Percentiles rank a stretch among this genome's conserved stretches.
These are phyloP conservation scores for Calephelis virginiensis DNA, from an alignment of 1,140 invertebrate species.

Conservation along the genomic window DNA sequence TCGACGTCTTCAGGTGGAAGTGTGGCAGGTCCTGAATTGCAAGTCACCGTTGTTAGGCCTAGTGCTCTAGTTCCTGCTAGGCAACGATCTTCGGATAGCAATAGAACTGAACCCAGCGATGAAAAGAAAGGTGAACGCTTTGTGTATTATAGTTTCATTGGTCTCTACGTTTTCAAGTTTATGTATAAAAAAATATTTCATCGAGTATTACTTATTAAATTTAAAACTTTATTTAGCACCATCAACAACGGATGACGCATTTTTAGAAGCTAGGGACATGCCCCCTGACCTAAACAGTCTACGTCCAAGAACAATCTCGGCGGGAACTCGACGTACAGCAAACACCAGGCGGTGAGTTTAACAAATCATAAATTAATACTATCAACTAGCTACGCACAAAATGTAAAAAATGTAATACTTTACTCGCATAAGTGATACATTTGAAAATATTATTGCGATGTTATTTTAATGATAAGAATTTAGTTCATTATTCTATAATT, in stretches of 20 bases:
- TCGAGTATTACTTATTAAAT: not conserved
- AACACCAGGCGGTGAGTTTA: slow-evolving; percentile 60
- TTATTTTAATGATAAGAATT: no score
- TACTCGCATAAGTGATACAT: no score
- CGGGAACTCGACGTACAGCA: slow-evolving; percentile 59
- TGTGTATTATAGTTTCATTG: not conserved
- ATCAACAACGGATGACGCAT: slow-evolving; percentile 77
- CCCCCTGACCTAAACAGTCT: slow-evolving; percentile 50
- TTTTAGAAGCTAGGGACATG: slow-evolving; percentile 60
- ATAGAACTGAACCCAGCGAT: slow-evolving; percentile 68
- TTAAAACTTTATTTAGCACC: slow-evolving; percentile 37
- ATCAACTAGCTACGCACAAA: not conserved
- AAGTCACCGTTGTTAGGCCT: slow-evolving; percentile 56
- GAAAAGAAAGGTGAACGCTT: slow-evolving; percentile 60
- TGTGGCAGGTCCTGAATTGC: slow-evolving; percentile 47
- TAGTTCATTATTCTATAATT: no score
- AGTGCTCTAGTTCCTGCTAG: slow-evolving; percentile 48
- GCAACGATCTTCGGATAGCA: slow-evolving; percentile 67
- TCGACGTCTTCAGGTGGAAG: slow-evolving; percentile 66
- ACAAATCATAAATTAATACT: not conserved
- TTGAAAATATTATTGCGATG: no score
- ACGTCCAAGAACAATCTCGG: slow-evolving; percentile 62
- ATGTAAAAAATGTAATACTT: not conserved
- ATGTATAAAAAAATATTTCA: not conserved
- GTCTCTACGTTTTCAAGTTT: not conserved